These are phyloP conservation scores for Pedionomus torquatus DNA, from an alignment of 2,113 vertebrate genomes.

Conservation along the genomic window DNA sequence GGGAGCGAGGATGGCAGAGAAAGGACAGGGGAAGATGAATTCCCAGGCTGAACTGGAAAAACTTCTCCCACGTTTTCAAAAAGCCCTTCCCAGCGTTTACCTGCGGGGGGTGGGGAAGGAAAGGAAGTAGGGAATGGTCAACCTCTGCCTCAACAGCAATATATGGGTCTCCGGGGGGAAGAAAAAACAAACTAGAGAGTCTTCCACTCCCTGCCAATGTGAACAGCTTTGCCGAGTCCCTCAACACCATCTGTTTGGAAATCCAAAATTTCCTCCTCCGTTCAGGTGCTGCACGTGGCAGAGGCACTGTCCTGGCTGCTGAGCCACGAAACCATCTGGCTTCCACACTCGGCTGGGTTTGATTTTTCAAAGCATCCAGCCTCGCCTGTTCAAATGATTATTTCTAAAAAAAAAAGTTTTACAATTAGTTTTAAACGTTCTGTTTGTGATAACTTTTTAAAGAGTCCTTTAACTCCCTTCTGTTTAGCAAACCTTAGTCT, in stretches of 20 bases:
- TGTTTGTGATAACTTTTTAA: background rate
- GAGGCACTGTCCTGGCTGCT: slow-evolving; percentile 36
- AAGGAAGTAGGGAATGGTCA: background rate
- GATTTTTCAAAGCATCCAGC: background rate
- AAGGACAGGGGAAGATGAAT: background rate
- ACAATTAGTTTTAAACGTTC: background rate
- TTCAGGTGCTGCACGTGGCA: slow-evolving; percentile 52
- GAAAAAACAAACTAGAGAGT: background rate
- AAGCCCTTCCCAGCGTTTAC: background rate
- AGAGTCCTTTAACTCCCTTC: background rate
- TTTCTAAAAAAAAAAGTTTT: background rate
- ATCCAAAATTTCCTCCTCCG: slow-evolving; percentile 35
- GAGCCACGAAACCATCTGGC: slow-evolving; percentile 63
- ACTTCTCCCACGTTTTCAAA: background rate
- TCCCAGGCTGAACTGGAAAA: background rate
- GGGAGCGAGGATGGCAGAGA: background rate
- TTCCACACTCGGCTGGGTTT: background rate
- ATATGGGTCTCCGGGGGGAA: background rate
- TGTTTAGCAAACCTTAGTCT: background rate
- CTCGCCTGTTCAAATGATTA: background rate
- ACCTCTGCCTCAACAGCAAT: background rate
- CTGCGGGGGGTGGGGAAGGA: background rate
- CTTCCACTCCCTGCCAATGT: background rate
- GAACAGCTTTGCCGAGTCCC: slow-evolving; percentile 57
- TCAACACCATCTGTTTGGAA: slow-evolving; percentile 58